phyloP scores from a whole-genome alignment of 2,797 vertebrate species.

The Botia almorhae region DNA sequence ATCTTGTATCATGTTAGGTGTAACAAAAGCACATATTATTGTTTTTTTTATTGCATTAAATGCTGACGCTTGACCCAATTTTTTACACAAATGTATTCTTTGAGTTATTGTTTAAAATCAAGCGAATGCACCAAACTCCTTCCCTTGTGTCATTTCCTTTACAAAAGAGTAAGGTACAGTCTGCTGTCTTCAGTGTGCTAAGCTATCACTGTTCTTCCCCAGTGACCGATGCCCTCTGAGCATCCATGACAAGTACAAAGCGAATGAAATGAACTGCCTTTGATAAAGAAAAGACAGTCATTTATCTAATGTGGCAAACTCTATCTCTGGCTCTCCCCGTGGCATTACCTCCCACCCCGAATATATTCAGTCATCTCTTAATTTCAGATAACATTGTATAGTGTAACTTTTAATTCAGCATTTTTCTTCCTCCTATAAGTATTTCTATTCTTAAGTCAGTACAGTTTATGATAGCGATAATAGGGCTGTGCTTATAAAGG shows the following conservation, averaged over 20 bases:
- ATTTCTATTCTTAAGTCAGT: slow-evolving; percentile 35
- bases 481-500: slow-evolving; percentile 19
- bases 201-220: slow-evolving; percentile 64
- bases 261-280: slow-evolving; percentile 64
- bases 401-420: slow-evolving; percentile 64
- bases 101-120: neutral
- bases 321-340: slow-evolving; percentile 66
- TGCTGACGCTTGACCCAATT: neutral
- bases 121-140: neutral
- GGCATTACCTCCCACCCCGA: slow-evolving; percentile 52
- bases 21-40: no score
- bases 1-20: no score
- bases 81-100: neutral
- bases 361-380: slow-evolving; percentile 53
- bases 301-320: slow-evolving; percentile 77
- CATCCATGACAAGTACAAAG: slow-evolving; percentile 74
- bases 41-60: neutral
- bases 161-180: slow-evolving; percentile 13
- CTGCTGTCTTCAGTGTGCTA: slow-evolving; percentile 61
- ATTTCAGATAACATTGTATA: slow-evolving; percentile 80
- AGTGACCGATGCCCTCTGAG: slow-evolving; percentile 61
- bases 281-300: slow-evolving; percentile 78
- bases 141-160: neutral
- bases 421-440: slow-evolving; percentile 51
- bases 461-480: slow-evolving; percentile 31